These are phyloP conservation scores for Brachionus asplanchnoidis DNA, from an alignment of 1,140 invertebrate genomes.

Conservation along the genomic window DNA sequence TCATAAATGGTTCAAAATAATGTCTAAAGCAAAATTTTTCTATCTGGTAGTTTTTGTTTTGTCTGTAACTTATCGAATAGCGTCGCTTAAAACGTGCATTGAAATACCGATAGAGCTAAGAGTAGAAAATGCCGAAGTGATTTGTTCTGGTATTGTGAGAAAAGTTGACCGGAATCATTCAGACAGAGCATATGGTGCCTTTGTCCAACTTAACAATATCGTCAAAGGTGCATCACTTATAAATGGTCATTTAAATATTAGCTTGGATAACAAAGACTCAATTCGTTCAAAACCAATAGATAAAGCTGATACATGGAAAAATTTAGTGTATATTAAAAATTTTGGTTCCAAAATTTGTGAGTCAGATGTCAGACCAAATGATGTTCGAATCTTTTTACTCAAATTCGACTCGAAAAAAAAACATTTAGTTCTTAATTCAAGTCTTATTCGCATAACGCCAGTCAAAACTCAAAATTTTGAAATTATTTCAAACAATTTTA, in stretches of 20 bases:
- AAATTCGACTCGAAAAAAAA: neutral
- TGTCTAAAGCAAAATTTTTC: neutral
- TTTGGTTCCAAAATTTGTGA: slow-evolving; percentile 3
- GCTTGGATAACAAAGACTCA: neutral
- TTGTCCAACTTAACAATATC: neutral
- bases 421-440: neutral
- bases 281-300: neutral
- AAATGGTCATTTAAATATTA: neutral
- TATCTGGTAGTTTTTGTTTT: neutral
- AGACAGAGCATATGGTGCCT: neutral
- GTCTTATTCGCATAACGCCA: neutral
- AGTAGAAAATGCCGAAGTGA: neutral
- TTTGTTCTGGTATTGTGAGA: neutral
- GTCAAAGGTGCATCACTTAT: neutral
- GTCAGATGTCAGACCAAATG: neutral
- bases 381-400: slow-evolving; percentile 11
- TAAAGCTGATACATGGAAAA: neutral
- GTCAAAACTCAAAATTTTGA: neutral
- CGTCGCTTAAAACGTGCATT: neutral
- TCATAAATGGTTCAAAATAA: neutral
- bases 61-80: neutral
- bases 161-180: neutral
- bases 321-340: neutral
- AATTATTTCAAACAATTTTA: neutral
- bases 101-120: neutral